Conservation (phyloP, 2,888 invertebrate genomes). For the Carabus problematicus region DNA sequence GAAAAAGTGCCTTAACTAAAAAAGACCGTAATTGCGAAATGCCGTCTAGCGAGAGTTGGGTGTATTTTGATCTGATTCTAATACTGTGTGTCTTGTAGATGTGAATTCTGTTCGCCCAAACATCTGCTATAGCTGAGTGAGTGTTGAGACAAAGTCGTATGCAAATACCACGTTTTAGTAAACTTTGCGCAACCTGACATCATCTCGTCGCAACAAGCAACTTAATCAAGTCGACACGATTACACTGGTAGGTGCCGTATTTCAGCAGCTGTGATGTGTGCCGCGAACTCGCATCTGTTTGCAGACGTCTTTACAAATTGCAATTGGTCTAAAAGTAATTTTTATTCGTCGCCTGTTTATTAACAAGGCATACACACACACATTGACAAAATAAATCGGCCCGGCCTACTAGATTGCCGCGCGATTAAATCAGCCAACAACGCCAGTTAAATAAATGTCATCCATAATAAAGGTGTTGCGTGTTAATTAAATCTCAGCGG, state of each 20-base stretch:
- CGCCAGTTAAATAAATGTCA: slow-evolving; percentile 1
- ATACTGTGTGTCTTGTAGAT: too few species aligned
- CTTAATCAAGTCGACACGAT: slow-evolving; percentile 28
- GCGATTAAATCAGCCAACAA: neutral
- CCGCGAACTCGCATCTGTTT: slow-evolving; percentile 9
- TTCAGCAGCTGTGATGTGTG: neutral
- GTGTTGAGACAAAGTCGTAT: slow-evolving; percentile 8
- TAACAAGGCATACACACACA: slow-evolving; percentile 18
- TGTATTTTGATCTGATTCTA: too few species aligned
- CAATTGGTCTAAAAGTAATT: slow-evolving; percentile 33
- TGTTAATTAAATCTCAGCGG: slow-evolving; percentile 27
- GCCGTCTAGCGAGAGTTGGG: too few species aligned
- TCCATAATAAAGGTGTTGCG: slow-evolving; percentile 34
- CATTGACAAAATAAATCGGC: slow-evolving; percentile 13
- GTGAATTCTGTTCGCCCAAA: too few species aligned
- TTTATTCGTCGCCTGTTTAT: slow-evolving; percentile 31
- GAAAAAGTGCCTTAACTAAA: too few species aligned
- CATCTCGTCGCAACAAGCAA: slow-evolving; percentile 23
- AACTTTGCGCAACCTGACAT: neutral
- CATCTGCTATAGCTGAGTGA: neutral
- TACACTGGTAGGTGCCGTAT: neutral
- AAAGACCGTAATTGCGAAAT: too few species aligned
- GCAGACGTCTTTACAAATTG: slow-evolving; percentile 24
- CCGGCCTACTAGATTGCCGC: neutral
- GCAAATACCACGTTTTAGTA: slow-evolving; percentile 7